A percentile compares a stretch with the other conserved stretches of the same genome.
Evolutionary conservation across 2,888 invertebrate species (phyloP).

Genomic region (Eremobia ochroleuca): DNA sequence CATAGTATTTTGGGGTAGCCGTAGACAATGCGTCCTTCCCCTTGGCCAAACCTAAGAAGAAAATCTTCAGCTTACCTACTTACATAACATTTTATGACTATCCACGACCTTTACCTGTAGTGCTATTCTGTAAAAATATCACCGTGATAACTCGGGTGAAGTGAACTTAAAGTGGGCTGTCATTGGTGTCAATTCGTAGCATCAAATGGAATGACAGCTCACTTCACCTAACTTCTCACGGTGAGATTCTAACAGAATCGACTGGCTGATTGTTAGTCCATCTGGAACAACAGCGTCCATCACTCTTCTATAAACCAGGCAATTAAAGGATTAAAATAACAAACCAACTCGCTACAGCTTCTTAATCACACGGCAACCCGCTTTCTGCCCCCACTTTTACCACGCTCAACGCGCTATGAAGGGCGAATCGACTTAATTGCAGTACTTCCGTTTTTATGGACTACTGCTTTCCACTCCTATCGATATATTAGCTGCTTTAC

Average conservation of each 20-base stretch:
- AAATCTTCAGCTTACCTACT: too few relatives aligned
- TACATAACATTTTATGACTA: background rate
- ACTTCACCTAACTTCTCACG: too few relatives aligned
- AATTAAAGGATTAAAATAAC: background rate
- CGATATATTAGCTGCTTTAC: constrained; percentile 58
- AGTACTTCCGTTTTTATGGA: constrained; percentile 76
- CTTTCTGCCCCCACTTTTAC: constrained; percentile 70
- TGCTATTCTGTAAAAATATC: too few relatives aligned
- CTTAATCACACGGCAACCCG: constrained; percentile 8
- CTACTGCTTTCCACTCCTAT: constrained; percentile 63
- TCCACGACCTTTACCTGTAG: background rate
- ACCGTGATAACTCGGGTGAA: too few relatives aligned
- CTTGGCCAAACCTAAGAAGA: background rate
- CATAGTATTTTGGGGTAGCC: background rate
- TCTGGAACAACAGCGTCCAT: too few relatives aligned
- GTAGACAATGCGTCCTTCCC: fast-evolving
- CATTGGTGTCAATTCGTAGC: too few relatives aligned
- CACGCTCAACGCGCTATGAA: constrained; percentile 74
- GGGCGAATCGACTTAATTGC: constrained; percentile 80
- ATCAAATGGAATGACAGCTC: too few relatives aligned
- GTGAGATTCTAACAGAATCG: too few relatives aligned
- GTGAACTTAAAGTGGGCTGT: too few relatives aligned
- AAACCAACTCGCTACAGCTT: constrained; percentile 38
- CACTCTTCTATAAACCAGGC: background rate
- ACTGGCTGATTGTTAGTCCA: too few relatives aligned